Evolutionary conservation across 1,140 invertebrate species (phyloP).

Genomic region (Caerostris extrusa): DNA sequence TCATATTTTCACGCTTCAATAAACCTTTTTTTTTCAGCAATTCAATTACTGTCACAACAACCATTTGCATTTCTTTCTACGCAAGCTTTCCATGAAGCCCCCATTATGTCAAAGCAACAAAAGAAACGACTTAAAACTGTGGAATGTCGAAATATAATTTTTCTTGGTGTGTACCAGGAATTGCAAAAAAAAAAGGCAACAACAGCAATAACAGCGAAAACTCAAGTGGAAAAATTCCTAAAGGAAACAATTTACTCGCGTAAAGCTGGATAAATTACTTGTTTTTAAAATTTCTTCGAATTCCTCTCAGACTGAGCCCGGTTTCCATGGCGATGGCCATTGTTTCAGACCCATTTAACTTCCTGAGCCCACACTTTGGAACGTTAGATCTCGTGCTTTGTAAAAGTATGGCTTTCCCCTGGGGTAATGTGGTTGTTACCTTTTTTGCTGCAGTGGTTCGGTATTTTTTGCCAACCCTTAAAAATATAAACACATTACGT

Average conservation of each 20-base stretch:
- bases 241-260: constrained; percentile 46
- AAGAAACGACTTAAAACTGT: neutral
- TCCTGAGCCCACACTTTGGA: neutral
- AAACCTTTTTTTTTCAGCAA: neutral
- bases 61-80: neutral
- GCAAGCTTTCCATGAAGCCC: neutral
- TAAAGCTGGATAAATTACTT: constrained; percentile 47
- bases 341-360: constrained; percentile 18
- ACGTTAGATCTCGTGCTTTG: neutral
- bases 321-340: neutral
- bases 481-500: too few relatives aligned
- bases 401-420: neutral
- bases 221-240: neutral
- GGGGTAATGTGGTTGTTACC: too few relatives aligned
- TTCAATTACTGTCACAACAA: neutral
- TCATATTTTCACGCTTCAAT: constrained; percentile 10
- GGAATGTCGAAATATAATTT: constrained; percentile 22
- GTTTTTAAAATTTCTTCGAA: constrained; percentile 44
- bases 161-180: neutral
- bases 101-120: neutral
- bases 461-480: too few relatives aligned
- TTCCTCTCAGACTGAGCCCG: constrained; percentile 10
- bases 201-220: neutral
- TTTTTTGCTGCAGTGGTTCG: too few relatives aligned
- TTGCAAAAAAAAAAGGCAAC: neutral